phyloP scores from a whole-genome alignment of 2,113 vertebrate species.

The Toxotes chatareus region DNA sequence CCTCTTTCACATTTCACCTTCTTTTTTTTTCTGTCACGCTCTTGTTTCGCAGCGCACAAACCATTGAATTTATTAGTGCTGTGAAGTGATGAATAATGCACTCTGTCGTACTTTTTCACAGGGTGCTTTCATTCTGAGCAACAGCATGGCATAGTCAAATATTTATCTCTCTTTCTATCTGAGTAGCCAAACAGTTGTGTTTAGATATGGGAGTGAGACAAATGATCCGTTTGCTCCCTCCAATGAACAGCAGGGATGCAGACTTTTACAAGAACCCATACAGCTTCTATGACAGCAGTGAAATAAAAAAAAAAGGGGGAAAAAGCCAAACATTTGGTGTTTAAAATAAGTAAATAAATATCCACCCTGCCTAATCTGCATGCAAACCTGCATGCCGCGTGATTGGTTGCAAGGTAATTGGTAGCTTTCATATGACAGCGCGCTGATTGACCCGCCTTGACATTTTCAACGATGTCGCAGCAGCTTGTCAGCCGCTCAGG shows the following conservation, averaged over 20 bases:
- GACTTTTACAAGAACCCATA: background rate
- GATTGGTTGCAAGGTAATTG: slow-evolving; percentile 67
- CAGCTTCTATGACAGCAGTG: slow-evolving; percentile 10
- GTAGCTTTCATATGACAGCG: slow-evolving; percentile 46
- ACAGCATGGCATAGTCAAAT: slow-evolving; percentile 55
- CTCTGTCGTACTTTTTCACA: slow-evolving; percentile 54
- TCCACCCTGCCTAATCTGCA: slow-evolving; percentile 29
- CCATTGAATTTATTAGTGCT: slow-evolving; percentile 68
- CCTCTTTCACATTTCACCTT: slow-evolving; percentile 24
- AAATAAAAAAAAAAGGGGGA: too few relatives aligned
- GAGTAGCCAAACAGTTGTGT: slow-evolving; percentile 31
- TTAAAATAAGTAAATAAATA: background rate
- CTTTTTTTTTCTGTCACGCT: slow-evolving; percentile 8
- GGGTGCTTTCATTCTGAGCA: slow-evolving; percentile 69
- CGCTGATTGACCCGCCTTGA: slow-evolving; percentile 63
- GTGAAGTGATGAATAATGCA: slow-evolving; percentile 73
- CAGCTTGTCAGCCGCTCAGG: slow-evolving; percentile 34
- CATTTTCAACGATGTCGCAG: slow-evolving; percentile 49
- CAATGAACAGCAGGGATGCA: background rate
- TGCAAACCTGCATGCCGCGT: slow-evolving; percentile 10
- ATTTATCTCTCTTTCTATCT: slow-evolving; percentile 42
- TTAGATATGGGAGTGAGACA: slow-evolving; percentile 19
- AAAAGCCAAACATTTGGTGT: background rate
- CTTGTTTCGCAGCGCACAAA: slow-evolving; percentile 41
- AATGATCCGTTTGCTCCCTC: slow-evolving; percentile 8